Evolutionary conservation across 2,888 invertebrate species (phyloP).

Genomic region (Ceriagrion tenellum): DNA sequence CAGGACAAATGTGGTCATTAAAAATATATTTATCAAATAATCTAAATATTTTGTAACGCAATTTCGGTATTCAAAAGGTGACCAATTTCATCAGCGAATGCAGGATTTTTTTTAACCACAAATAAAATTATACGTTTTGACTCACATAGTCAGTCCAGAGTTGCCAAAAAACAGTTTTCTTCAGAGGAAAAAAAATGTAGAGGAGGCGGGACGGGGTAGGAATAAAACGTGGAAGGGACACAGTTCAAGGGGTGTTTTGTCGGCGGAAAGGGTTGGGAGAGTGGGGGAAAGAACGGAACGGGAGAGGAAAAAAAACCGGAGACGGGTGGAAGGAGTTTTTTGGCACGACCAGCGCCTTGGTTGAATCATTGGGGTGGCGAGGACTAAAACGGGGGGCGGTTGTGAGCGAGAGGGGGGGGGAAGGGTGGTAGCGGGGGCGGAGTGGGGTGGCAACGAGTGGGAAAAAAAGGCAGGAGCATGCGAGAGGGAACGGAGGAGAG

Average conservation of each 20-base stretch:
- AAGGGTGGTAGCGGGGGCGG: neutral
- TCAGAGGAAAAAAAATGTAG: neutral
- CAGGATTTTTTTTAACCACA: too few species aligned
- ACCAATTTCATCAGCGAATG: too few species aligned
- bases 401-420: neutral
- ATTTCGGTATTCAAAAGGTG: too few species aligned
- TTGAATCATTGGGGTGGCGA: conserved; percentile 60
- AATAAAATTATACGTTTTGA: too few species aligned
- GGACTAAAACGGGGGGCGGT: neutral
- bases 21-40: too few species aligned
- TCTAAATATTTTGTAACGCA: too few species aligned
- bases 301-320: neutral
- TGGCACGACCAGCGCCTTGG: conserved; percentile 45
- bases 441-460: neutral
- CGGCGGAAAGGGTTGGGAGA: neutral
- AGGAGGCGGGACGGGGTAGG: neutral
- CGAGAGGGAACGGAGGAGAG: neutral
- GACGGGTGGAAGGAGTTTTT: conserved; percentile 28
- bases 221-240: neutral
- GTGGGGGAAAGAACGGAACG: neutral
- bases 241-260: conserved; percentile 4
- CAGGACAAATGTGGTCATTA: too few species aligned
- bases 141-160: too few species aligned
- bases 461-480: neutral
- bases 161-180: neutral